Base-by-base conservation (phyloP, 1,140 invertebrate genomes). In the Campoletis sonorensis region DNA sequence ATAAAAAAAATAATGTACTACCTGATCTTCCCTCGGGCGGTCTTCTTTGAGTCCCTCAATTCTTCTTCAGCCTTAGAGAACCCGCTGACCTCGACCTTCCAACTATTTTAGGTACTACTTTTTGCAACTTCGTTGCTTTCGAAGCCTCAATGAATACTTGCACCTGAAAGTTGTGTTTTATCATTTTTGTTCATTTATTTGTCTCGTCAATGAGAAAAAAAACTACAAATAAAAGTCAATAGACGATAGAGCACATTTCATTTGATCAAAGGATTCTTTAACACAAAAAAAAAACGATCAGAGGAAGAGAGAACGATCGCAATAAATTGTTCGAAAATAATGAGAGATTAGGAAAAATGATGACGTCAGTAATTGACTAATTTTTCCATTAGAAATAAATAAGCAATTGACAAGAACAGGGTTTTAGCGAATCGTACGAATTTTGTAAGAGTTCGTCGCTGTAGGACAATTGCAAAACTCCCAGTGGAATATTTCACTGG, bases 1-100 rank as follows among this genome's bases (percentile, higher is more conserved):
- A 33, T 33, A 33, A 33, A 23, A 75, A 40, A 37, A 23, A 75
- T 21, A 37, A 37, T 37, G 33, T 72, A 23, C 72, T 26, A 21
- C 40, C 40, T 45, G 40, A 15, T 54, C 49, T 75, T 54, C 45
- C 45, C 72, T 75, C 21, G 18, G 33, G 72, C 72, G 72, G 72
- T 54, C 40, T 75, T 54, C 72, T 75, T 75, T 75, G 72, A 75
- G 72, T 75, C 72, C 72, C 49, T 75, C 51, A 45, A 26, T 49
- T 16, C 49, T 27, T 75, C n/a, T 54, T 3, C 72, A 54, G 45
- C 45, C 49, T 23, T 75, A 26, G 21, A 75, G 67, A 70, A 75
- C 49, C 72, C 26, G 49, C 51, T 27, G 70, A 45, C 70, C 72
- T 75, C 72, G 72, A 75, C 72, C 72, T 75, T 75, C 72, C 72